phyloP scores from a whole-genome alignment of 2,888 invertebrate species.

The Icerya purchasi region DNA sequence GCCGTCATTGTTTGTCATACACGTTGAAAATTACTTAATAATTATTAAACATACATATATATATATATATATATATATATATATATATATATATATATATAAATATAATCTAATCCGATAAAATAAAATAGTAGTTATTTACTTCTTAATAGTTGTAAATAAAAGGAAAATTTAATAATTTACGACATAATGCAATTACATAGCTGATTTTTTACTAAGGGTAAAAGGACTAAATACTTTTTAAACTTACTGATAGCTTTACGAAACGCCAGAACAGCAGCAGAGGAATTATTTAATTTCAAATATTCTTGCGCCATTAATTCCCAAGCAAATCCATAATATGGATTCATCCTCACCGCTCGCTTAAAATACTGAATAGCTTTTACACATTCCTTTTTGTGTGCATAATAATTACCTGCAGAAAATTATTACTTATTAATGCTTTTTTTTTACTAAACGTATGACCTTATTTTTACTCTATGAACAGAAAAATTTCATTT shows the following conservation, averaged over 20 bases:
- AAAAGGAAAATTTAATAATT: no score
- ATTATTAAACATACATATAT: no score
- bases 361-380: constrained; percentile 94
- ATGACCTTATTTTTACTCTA: neutral
- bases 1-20: no score
- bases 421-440: neutral
- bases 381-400: constrained; percentile 24
- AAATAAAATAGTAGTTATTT: no score
- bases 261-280: neutral
- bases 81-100: no score
- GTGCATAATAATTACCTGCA: neutral
- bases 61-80: no score
- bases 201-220: neutral
- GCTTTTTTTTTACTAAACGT: neutral
- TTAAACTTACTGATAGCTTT: neutral
- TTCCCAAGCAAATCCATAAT: constrained; percentile 22
- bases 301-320: neutral
- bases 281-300: neutral
- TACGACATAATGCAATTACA: no score
- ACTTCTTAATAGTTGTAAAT: no score
- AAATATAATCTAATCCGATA: no score
- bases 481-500: neutral
- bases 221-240: neutral
- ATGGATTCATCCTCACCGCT: constrained; percentile 78
- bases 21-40: no score